These are phyloP conservation scores for Drosophila navojoa DNA, from an alignment of 1,140 invertebrate species.

Conservation along the genomic window DNA sequence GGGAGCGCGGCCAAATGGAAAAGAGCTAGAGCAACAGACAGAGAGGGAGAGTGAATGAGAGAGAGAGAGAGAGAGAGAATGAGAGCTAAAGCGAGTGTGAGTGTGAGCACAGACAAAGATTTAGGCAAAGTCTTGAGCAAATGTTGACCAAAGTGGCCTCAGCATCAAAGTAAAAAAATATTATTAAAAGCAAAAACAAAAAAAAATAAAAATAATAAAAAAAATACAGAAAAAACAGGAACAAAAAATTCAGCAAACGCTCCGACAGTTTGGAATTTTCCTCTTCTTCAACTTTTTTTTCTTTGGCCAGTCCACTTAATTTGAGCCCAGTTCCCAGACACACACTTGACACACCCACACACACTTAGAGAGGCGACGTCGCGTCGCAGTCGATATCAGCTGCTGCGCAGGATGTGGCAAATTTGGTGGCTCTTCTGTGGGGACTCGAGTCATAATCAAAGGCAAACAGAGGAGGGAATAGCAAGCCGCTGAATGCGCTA, in stretches of 20 bases:
- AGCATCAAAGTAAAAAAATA: conserved; percentile 76
- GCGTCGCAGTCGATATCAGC: conserved; percentile 55
- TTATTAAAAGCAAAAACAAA: conserved; percentile 73
- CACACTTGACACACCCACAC: conserved; percentile 53
- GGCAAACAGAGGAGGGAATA: conserved; percentile 20
- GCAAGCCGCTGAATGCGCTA: conserved; percentile 4
- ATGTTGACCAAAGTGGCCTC: conserved; percentile 58
- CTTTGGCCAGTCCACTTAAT: conserved; percentile 75
- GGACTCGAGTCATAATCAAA: conserved; percentile 35
- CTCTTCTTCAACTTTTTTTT: neutral
- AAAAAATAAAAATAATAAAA: conserved; percentile 20
- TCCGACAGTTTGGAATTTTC: conserved; percentile 32
- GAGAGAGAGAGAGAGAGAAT: neutral
- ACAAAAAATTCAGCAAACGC: neutral
- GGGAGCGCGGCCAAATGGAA: neutral
- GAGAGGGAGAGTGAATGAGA: neutral
- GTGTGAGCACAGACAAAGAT: neutral
- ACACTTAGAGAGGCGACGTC: conserved; percentile 26
- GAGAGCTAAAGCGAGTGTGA: neutral
- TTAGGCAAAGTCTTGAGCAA: neutral
- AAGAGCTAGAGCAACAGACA: conserved; percentile 39
- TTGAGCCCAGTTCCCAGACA: conserved; percentile 62
- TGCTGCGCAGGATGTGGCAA: conserved; percentile 75
- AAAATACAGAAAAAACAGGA: conserved; percentile 8
- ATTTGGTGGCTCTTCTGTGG: conserved; percentile 64